Evolutionary conservation across 2,797 vertebrate genomes (phyloP), one percentile per base, ranked within the genome.

Genomic region (Rachycentron canadum): DNA sequence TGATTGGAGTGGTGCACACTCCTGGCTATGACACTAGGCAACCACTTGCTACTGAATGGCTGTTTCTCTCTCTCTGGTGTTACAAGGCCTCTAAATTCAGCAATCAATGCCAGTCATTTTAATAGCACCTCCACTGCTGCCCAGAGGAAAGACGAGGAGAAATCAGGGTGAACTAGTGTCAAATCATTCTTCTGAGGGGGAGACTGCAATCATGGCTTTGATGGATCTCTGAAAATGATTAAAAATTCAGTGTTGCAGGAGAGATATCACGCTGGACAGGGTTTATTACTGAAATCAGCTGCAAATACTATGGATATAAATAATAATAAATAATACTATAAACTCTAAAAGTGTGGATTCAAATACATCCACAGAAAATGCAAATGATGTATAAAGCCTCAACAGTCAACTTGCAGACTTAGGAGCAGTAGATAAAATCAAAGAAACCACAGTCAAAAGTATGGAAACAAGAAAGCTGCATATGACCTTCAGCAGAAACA

Each of bases 91-190:
- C 82, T 91, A 89, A 89, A 92, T 92, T 91, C 87, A 90, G 82
- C 87, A 93, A 93, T 95, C 91, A 93, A 90, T 93, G 86, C 86
- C 77, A 76, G 89, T 94, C 88, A 84, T 94, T 94, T 93, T 86
- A 92, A 93, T 90, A 89, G 68, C 77, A 78, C 71, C 79, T 74
- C 80, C 84, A 78, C 73, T 75, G 73, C 66, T 77, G 79, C 81
- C 69, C 81, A 1, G 28, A 68, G 66, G 73, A 81, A 79, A 84
- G 65, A 73, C 69, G 81, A 78, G 70, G 62, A 79, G 71, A 62
- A 82, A 79, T 87, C 83, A 72, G 78, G 58, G 56, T 73, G 76
- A 81, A 58, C 16, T 4, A 1, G 72, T 76, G 84, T 91, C 78
- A 86, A 85, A 86, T 85, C 69, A 72, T 75, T 82, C 63, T 58